Base-by-base conservation (phyloP, 2,113 vertebrate species). In the Prunella himalayana region DNA sequence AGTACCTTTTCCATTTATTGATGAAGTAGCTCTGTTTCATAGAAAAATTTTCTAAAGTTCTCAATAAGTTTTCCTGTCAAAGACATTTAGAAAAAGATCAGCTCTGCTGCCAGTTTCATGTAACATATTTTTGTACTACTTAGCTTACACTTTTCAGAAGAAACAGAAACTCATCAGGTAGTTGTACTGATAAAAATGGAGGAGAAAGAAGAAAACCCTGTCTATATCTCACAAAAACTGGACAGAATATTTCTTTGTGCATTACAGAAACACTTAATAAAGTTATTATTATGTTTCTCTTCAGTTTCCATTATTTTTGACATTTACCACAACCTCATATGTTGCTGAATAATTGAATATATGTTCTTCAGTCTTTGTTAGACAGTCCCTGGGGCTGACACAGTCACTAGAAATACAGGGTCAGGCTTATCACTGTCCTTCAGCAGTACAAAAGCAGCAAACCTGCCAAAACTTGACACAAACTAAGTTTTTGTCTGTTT, bases 11-110 rank as follows among this genome's bases (percentile, higher is more conserved):
- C 82, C 68, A 83, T 94, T 96, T 97, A 96, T 84, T 93, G 85
- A 95, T 88, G 80, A 97, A 96, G 66, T 61, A 92, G 14, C 21
- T 60, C 27, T 59, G 69, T 83, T 97, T 88, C 16, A 44, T 23
- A 80, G 37, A 80, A 94, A 68, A 57, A n/a, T 33, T 92, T 94
- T 96, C 77, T 83, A 11, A 92, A 84, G 54, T 88, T 94, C 61
- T 56, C 35, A 11, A 27, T 97, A 95, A 96, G 44, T 88, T 95
- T 86, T 95, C 63, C 57, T 95, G 53, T 83, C 75, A 96, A 96
- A 97, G 89, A 86, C 75, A 95, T 69, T 17, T 31, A 90, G 91
- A 94, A 93, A 95, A 92, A 77, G 85, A 94, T 92, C 16, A 12
- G 11, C 42, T 73, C 25, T 75, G 53, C 41, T 95, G 70, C 64